Base-by-base conservation (phyloP, 2,888 invertebrate genomes). In the Lucinisca nassula region DNA sequence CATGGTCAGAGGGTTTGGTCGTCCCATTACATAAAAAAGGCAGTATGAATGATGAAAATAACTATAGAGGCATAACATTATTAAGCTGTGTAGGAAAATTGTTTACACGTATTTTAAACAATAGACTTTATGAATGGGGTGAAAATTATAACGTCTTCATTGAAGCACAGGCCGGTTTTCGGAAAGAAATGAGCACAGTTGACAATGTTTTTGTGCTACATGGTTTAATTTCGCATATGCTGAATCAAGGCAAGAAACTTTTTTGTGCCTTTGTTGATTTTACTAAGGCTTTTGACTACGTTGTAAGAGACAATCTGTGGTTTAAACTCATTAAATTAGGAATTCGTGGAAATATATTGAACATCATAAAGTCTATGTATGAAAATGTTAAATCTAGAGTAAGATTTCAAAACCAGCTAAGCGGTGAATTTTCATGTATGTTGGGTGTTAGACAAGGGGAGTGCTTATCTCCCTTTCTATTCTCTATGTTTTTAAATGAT, bases 361-460 rank as follows among this genome's bases (percentile, higher is more conserved):
- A 84, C 30, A 27, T 74, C 35, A 75, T 79, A 38, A 32, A 12
- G 30, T 77, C 70, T 55, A 84, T 84, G 84, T 84, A 84, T 61
- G 58, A 14, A 17, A 61, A 74, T 45, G 61, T 78, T 27, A 77
- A 83, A 55, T 67, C 72, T 3, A 58, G 73, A 49, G 67, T 84
- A 61, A 27, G 30, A 4, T 38, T 37, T 35, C 30, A 45, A 72
- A 27, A 58, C 27, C 21, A 51, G 17, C 24, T 45, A 10, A 72
- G 78, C 30, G 84, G 70, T 10, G 49, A 14, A 35, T 84, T 79
- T 40, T 1, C 8, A 35, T 79, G 84, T 75, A 27, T 72, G n/a
- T 45, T 37, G 30, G 84, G 84, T 32, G 74, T 84, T 2, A 58
- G 84, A 51, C 84, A 84, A 74, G 84, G 79, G 14, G 84, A 79